A percentile compares a stretch with the other conserved stretches of the same genome.
These are phyloP conservation scores for Orchesellides sinensis DNA, from an alignment of 2,888 invertebrate genomes.

Conservation along the genomic window DNA sequence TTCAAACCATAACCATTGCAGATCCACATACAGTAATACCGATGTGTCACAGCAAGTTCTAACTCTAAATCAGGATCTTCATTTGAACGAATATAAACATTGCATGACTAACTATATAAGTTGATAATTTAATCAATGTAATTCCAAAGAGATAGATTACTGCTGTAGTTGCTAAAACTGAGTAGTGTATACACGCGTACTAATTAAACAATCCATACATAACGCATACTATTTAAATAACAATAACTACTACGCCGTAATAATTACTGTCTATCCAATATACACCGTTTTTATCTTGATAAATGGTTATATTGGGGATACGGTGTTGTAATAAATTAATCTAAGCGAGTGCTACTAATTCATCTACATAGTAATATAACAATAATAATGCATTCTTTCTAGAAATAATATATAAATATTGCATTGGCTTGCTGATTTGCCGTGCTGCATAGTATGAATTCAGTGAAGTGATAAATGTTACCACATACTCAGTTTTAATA, in stretches of 20 bases:
- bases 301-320: not conserved
- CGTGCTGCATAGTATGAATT: constrained; percentile 5
- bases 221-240: no score
- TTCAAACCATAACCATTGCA: not conserved
- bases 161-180: not conserved
- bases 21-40: not conserved
- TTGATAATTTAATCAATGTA: no score
- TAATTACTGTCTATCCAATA: not conserved
- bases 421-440: constrained; percentile 41
- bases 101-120: not conserved
- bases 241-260: not conserved
- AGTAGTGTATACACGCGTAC: no score
- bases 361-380: not conserved
- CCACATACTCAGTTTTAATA: not conserved
- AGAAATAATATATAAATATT: constrained; percentile 55
- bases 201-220: no score
- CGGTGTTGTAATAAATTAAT: not conserved
- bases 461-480: not conserved
- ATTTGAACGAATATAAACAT: not conserved
- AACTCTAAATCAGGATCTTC: not conserved
- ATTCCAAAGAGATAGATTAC: not conserved
- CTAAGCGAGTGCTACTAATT: not conserved
- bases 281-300: not conserved
- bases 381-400: constrained; percentile 39
- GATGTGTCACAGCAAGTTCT: not conserved